phyloP scores from a whole-genome alignment of 2,113 vertebrate species.

The Tragelaphus imberbis region DNA sequence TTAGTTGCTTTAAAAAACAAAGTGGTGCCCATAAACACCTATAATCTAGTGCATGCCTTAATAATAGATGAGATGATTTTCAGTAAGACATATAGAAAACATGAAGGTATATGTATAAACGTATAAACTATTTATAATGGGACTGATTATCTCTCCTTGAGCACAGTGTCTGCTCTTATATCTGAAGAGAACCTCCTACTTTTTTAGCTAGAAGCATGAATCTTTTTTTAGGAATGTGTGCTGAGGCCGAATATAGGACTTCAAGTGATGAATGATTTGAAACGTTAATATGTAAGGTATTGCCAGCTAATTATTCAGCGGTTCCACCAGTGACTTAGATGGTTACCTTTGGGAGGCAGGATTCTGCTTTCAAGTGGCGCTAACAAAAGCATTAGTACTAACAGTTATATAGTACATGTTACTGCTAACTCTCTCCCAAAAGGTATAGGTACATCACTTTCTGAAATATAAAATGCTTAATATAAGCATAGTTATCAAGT shows the following conservation, averaged over 20 bases:
- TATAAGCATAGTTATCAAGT: not conserved
- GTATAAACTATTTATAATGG: constrained; percentile 62
- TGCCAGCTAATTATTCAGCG: constrained; percentile 78
- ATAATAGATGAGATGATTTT: constrained; percentile 72
- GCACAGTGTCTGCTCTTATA: not conserved
- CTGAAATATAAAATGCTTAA: constrained; percentile 45
- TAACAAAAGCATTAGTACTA: constrained; percentile 69
- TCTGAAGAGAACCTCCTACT: constrained; percentile 39
- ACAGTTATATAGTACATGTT: constrained; percentile 58
- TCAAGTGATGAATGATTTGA: constrained; percentile 63
- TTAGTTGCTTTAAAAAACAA: constrained; percentile 59
- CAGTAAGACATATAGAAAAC: constrained; percentile 56
- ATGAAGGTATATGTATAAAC: constrained; percentile 57
- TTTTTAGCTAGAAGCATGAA: constrained; percentile 62
- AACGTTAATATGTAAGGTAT: constrained; percentile 80
- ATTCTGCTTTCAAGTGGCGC: constrained; percentile 71
- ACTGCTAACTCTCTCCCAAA: constrained; percentile 51
- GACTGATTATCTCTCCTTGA: constrained; percentile 41
- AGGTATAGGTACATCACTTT: constrained; percentile 3
- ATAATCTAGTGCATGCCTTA: constrained; percentile 64
- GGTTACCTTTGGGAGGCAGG: constrained; percentile 75
- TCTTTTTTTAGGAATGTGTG: constrained; percentile 65
- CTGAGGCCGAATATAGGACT: constrained; percentile 53
- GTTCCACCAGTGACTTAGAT: constrained; percentile 76
- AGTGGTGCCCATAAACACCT: constrained; percentile 38